Base-by-base conservation (phyloP, 2,797 vertebrate genomes). In the Chelon auratus region DNA sequence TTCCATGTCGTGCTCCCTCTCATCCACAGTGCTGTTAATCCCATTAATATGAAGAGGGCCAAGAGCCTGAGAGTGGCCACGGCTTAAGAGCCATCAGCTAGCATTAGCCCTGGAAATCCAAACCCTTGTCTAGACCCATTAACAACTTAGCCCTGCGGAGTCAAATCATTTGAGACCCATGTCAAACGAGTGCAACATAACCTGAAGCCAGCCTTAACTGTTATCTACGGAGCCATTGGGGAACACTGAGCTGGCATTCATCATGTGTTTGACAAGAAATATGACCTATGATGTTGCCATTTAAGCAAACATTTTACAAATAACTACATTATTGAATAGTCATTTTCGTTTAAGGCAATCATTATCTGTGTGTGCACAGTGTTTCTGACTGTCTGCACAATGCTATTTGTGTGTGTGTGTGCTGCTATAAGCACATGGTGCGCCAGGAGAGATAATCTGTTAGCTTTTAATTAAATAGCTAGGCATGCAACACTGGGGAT, bases 31-130 rank as follows among this genome's bases (percentile, higher is more conserved):
- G 75, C 84, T 77, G 90, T 82, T 92, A 94, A 94, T 94, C 93
- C 92, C 85, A 94, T 95, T 94, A 94, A 93, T 93, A 93, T 90
- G 91, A 93, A 92, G 92, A 89, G 91, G 85, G 90, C 86, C 86
- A 59, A 84, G 77, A 92, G 87, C 80, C 81, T 76, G 82, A 90
- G 87, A 91, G 80, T 90, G 87, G 89, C 90, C 83, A 80, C 71
- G 52, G 86, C 80, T 93, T 93, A 93, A 91, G 82, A 90, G 82
- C 91, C 93, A 91, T 92, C 92, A 92, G 84, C 81, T 76, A 67
- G 90, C 87, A 91, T 94, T 91, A 94, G 90, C 74, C 79, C 53
- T 85, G 72, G 50, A 89, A 94, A 94, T 91, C 88, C 91, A 92
- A 94, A 89, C 87, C 82, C 89, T 83, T 91, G 91, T 94, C 92